Base-by-base conservation (phyloP, 2,797 vertebrate species). In the Myoxocephalus aenaeus region DNA sequence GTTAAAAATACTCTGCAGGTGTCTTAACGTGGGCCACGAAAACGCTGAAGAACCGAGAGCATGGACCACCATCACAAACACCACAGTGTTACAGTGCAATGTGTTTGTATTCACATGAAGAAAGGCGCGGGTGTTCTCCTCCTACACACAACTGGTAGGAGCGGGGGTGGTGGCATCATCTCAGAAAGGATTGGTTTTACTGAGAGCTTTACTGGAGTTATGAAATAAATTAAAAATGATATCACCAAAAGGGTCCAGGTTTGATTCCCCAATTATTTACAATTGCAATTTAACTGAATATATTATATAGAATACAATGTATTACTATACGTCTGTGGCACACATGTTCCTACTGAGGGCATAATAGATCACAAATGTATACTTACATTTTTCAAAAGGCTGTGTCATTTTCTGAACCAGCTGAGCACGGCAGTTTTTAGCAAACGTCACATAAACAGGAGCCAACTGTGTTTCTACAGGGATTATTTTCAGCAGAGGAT, bases 131-230 rank as follows among this genome's bases (percentile, higher is more conserved):
- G 81, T 4, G 78, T 72, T 79, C 48, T 69, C 75, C 81, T 82
- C 86, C 86, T 58, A 84, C 84, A 71, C 81, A 64, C 64, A 42
- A 57, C 44, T 77, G 61, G 73, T 17, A 42, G 48, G 38, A 84
- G 61, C 62, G 36, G 50, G 42, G 9, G 12, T 62, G 59, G 17
- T 29, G 17, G n/a, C 17, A 32, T 3, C 14, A 38, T 48, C 59
- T 66, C 59, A 53, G 9, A 2, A 50, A 61, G 22, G 53, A 48
- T 61, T 38, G 13, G 7, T 32, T n/a, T 73, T 36, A 59, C 3
- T 40, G 3, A 58, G 36, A 53, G 27, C 1, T 18, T 13, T 25
- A 13, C 62, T 10, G 5, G 10, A 64, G 44, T 51, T 46, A 51
- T 15, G 15, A 50, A 17, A 17, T 20, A 51, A 25, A 57, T 22